phyloP scores from a whole-genome alignment of 2,797 vertebrate species.

The Sebastes hopkinsi region DNA sequence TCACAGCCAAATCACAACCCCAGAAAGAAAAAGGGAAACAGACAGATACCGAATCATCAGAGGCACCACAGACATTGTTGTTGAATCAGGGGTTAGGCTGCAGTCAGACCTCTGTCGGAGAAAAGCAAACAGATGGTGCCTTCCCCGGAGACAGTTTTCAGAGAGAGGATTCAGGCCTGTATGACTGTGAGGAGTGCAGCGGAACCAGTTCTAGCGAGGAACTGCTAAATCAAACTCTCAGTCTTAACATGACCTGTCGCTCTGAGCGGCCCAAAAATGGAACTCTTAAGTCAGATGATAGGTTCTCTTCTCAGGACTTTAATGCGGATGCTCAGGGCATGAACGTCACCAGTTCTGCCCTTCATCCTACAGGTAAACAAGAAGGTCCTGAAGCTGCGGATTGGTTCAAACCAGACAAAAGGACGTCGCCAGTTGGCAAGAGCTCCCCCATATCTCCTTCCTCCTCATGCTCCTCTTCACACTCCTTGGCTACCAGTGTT shows the following conservation, averaged over 20 bases:
- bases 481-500: constrained; percentile 75
- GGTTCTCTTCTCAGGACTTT: constrained; percentile 80
- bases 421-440: constrained; percentile 93
- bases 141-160: constrained; percentile 76
- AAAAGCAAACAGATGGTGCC: constrained; percentile 59
- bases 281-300: constrained; percentile 39
- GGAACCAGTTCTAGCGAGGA: constrained; percentile 88
- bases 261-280: constrained; percentile 72
- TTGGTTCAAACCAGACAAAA: constrained; percentile 84
- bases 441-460: constrained; percentile 88
- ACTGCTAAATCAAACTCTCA: constrained; percentile 86
- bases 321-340: constrained; percentile 82
- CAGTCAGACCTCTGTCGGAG: constrained; percentile 39
- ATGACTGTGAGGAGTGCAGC: constrained; percentile 90
- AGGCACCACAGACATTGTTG: constrained; percentile 20
- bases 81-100: constrained; percentile 42
- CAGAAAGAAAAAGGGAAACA: constrained; percentile 60
- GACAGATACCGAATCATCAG: not conserved
- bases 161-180: constrained; percentile 87
- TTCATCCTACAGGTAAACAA: constrained; percentile 52
- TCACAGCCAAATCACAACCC: constrained; percentile 63
- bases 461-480: constrained; percentile 62
- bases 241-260: constrained; percentile 82
- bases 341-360: constrained; percentile 63
- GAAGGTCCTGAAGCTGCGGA: constrained; percentile 47